These are phyloP conservation scores for Amiota minor DNA, from an alignment of 2,888 invertebrate species.

Conservation along the genomic window DNA sequence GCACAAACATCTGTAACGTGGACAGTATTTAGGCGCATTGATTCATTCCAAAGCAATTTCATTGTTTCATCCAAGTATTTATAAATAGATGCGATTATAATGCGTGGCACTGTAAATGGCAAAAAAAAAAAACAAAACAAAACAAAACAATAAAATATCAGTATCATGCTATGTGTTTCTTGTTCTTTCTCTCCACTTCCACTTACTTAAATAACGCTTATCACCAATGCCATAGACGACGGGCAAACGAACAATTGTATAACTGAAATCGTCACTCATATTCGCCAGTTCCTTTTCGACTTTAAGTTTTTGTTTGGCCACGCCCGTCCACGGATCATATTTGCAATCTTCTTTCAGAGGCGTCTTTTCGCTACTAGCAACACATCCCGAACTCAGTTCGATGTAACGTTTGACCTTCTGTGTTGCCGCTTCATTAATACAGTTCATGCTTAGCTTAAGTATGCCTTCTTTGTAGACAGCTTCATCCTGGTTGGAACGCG, in stretches of 20 bases:
- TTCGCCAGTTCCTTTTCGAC: slow-evolving; percentile 85
- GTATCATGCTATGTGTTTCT: background rate
- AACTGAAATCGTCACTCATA: slow-evolving; percentile 79
- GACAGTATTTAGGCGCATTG: slow-evolving; percentile 89
- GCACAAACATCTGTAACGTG: slow-evolving; percentile 89
- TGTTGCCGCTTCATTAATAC: slow-evolving; percentile 84
- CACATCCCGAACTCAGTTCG: slow-evolving; percentile 89
- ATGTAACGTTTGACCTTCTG: slow-evolving; percentile 82
- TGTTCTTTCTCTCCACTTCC: background rate
- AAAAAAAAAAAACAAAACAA: slow-evolving; percentile 1
- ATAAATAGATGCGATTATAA: slow-evolving; percentile 91
- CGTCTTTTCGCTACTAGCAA: slow-evolving; percentile 85
- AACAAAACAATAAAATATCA: background rate
- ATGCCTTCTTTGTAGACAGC: slow-evolving; percentile 93
- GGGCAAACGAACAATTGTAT: slow-evolving; percentile 86
- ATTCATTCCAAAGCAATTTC: slow-evolving; percentile 91
- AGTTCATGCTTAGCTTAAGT: slow-evolving; percentile 86
- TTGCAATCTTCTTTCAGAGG: slow-evolving; percentile 85
- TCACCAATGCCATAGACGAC: slow-evolving; percentile 91
- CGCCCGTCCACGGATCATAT: slow-evolving; percentile 87
- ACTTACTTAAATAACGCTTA: slow-evolving; percentile 85
- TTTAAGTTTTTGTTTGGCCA: slow-evolving; percentile 87
- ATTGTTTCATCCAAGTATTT: slow-evolving; percentile 90
- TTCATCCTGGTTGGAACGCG: slow-evolving; percentile 89
- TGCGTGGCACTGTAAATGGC: slow-evolving; percentile 81